These are phyloP conservation scores for Takifugu flavidus DNA, from an alignment of 2,113 vertebrate species.

Conservation along the genomic window DNA sequence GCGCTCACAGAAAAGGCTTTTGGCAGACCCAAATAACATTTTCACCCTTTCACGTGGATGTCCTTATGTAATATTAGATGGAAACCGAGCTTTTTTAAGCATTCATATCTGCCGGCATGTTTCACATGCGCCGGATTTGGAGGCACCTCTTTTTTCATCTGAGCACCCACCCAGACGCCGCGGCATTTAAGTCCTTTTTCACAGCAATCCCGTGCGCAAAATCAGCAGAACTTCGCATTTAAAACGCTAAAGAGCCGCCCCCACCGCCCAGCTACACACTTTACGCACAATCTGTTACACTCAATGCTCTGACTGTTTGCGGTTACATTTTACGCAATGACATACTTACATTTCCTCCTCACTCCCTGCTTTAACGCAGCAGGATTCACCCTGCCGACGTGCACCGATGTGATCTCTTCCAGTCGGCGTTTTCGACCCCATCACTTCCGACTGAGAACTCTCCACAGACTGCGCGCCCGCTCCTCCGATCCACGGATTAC, in stretches of 20 bases:
- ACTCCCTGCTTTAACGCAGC: background rate
- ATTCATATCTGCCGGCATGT: conserved; percentile 6
- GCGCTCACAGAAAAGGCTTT: background rate
- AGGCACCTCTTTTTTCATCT: conserved; percentile 56
- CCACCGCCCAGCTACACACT: background rate
- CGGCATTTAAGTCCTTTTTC: no score
- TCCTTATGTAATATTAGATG: conserved; percentile 13
- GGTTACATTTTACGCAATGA: conserved; percentile 17
- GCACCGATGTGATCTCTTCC: conserved; percentile 26
- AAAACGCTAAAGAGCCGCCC: background rate
- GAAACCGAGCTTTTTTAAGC: conserved; percentile 1
- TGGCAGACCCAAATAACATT: background rate
- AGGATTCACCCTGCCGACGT: conserved; percentile 24
- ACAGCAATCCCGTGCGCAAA: no score
- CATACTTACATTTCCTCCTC: conserved; percentile 55
- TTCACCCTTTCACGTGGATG: conserved; percentile 4
- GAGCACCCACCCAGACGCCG: background rate
- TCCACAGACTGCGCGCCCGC: conserved; percentile 43
- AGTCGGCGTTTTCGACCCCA: conserved; percentile 21
- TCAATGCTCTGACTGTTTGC: background rate
- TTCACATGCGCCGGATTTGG: conserved; percentile 42
- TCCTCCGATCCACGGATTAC: conserved; percentile 48
- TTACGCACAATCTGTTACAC: conserved; percentile 4
- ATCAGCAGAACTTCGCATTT: no score
- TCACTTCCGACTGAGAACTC: conserved; percentile 47